Base-by-base conservation (phyloP, 2,113 vertebrate species). In the Malurus melanocephalus region DNA sequence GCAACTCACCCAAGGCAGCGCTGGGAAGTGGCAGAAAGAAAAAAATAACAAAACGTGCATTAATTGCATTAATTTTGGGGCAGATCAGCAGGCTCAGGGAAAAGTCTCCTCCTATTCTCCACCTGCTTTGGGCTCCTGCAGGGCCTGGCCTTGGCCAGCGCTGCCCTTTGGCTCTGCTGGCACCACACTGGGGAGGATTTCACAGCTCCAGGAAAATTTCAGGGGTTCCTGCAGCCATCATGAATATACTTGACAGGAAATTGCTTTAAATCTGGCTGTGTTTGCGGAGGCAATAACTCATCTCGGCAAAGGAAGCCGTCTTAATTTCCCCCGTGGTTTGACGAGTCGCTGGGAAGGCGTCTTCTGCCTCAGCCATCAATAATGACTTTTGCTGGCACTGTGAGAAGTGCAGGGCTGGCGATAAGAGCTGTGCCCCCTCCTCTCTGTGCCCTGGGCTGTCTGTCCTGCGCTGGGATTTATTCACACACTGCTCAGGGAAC, bases 311-410 rank as follows among this genome's bases (percentile, higher is more conserved):
- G 87, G 92, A 94, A 96, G 74, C 95, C 46, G 59, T 83, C 80
- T 96, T 96, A 94, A 95, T 96, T 95, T 96, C 94, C 94, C 92
- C 45, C 9, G 94, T 95, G 96, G 94, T 86, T 96, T 93, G 95
- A 88, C 28, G 42, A 93, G 83, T 88, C 32, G 33, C 78, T 72
- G 89, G 76, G 93, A 95, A 93, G 82, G 82, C 72, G 9, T 86
- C 92, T 94, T 55, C 88, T 91, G 88, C 89, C 92, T 93, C 80
- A 94, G 93, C 92, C 92, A 67, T 91, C 93, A 94, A 79, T 95
- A 94, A 94, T 81, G 93, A 23, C 92, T 95, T 87, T 65, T 80
- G 8, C 18, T 52, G 7, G 72, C 6, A 32, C 85, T 93, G 94
- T 57, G 45, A 32, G 66, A 85, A 83, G 65, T 48, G 64, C 74